These are phyloP conservation scores for Spodoptera litura DNA, from an alignment of 1,140 invertebrate genomes.

Conservation along the genomic window DNA sequence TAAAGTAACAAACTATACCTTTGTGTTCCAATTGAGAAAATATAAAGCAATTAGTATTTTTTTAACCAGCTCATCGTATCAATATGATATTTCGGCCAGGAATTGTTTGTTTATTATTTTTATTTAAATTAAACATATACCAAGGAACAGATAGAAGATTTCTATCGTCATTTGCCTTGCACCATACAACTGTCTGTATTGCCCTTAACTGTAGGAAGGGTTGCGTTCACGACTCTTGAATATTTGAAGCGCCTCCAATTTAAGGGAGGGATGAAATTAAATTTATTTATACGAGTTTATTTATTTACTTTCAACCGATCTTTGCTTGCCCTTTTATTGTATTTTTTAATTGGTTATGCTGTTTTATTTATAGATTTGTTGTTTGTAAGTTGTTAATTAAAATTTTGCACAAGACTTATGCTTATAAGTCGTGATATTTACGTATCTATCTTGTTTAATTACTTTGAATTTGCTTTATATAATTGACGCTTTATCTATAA, in stretches of 20 bases:
- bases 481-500: too few species aligned
- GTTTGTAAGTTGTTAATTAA: not conserved
- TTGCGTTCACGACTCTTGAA: conserved; percentile 82
- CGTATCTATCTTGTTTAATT: too few species aligned
- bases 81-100: too few species aligned
- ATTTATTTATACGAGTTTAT: conserved; percentile 81
- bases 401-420: not conserved
- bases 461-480: too few species aligned
- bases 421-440: too few species aligned
- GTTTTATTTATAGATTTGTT: conserved; percentile 19
- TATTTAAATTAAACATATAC: not conserved
- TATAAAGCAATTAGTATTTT: too few species aligned
- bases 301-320: conserved; percentile 71
- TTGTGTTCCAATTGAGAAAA: too few species aligned
- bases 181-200: conserved; percentile 58
- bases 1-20: too few species aligned
- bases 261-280: conserved; percentile 82
- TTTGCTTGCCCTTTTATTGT: conserved; percentile 56
- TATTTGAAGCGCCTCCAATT: conserved; percentile 83
- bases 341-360: conserved; percentile 54
- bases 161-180: conserved; percentile 45
- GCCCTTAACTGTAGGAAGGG: conserved; percentile 79
- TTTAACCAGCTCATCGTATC: too few species aligned
- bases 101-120: too few species aligned
- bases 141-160: not conserved